phyloP scores from a whole-genome alignment of 2,888 invertebrate genomes.

The Trilocha varians region DNA sequence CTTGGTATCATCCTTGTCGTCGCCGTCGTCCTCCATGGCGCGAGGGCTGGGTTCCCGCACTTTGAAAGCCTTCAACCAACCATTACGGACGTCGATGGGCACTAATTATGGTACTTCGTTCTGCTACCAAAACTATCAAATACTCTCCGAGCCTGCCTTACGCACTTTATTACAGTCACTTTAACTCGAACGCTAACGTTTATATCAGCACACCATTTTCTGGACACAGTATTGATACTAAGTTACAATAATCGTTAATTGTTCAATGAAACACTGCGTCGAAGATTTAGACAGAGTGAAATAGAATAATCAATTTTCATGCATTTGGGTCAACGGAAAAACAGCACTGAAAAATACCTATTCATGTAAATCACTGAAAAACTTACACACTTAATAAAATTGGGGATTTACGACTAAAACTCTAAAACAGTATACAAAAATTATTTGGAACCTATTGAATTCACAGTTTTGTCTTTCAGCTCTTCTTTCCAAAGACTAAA shows the following conservation, averaged over 20 bases:
- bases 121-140: too few relatives aligned
- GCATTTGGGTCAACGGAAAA: neutral
- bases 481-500: too few relatives aligned
- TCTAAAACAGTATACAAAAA: too few relatives aligned
- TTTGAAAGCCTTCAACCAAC: neutral
- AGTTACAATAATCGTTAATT: neutral
- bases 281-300: conserved; percentile 5
- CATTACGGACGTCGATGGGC: conserved; percentile 9
- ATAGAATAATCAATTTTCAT: neutral
- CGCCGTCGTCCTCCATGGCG: conserved; percentile 85
- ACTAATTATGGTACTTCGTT: conserved; percentile 3
- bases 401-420: too few relatives aligned
- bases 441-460: too few relatives aligned
- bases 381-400: neutral
- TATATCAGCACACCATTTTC: neutral
- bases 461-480: too few relatives aligned
- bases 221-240: neutral
- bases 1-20: conserved; percentile 89
- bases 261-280: conserved; percentile 6
- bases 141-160: too few relatives aligned
- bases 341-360: neutral
- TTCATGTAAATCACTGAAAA: neutral
- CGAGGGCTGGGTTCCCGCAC: conserved; percentile 3
- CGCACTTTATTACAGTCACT: too few relatives aligned
- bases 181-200: too few relatives aligned